A percentile compares a stretch with the other conserved stretches of the same genome.
These are phyloP conservation scores for Drosophila parvula DNA, from an alignment of 1,140 invertebrate species.

Conservation along the genomic window DNA sequence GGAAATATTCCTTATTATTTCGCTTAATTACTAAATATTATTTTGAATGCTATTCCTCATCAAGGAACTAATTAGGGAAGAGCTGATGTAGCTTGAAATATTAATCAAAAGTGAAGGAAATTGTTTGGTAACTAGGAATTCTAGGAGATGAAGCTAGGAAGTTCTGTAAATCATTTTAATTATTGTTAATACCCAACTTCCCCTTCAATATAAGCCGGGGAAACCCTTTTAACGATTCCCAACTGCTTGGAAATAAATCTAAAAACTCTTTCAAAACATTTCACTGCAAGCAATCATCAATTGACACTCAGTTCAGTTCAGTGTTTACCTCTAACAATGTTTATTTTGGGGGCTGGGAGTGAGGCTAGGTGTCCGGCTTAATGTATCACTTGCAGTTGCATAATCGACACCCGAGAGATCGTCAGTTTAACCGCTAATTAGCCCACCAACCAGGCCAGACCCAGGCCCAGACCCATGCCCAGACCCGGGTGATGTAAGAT, in stretches of 20 bases:
- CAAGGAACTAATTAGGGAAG: neutral
- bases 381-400: conserved; percentile 40
- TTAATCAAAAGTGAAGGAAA: too few species aligned
- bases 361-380: conserved; percentile 2
- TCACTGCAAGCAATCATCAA: neutral
- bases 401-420: conserved; percentile 56
- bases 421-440: conserved; percentile 47
- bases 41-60: neutral
- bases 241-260: too few species aligned
- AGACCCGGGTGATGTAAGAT: conserved; percentile 19
- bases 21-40: neutral
- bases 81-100: too few species aligned
- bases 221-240: too few species aligned
- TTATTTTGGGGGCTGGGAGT: neutral
- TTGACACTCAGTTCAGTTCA: too few species aligned
- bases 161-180: too few species aligned
- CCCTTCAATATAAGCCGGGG: too few species aligned
- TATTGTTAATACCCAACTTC: too few species aligned
- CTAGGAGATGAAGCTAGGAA: too few species aligned
- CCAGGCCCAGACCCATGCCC: too few species aligned
- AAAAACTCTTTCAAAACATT: neutral
- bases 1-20: neutral
- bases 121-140: neutral
- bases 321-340: neutral
- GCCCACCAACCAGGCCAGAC: conserved; percentile 34